Evolutionary conservation across 2,797 vertebrate genomes (phyloP).

Genomic region (Lithobates sylvaticus): DNA sequence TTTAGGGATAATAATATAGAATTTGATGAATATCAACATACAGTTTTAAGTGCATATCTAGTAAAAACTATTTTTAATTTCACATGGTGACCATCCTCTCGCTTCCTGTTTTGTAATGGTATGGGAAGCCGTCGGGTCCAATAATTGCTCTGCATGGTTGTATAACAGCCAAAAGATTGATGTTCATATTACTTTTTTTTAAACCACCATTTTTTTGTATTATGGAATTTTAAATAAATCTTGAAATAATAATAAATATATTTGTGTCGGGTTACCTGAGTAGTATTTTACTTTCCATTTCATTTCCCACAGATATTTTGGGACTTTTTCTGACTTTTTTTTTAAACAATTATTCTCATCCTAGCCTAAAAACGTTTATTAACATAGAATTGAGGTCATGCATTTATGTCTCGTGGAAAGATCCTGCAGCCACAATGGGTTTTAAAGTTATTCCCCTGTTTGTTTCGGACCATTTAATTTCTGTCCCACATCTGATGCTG

Average conservation of each 20-base stretch:
- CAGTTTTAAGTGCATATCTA: too few species aligned
- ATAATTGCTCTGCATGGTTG: too few species aligned
- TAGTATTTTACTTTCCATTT: background rate
- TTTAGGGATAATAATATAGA: too few species aligned
- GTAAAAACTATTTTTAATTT: too few species aligned
- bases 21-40: too few species aligned
- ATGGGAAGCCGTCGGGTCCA: too few species aligned
- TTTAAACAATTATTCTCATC: constrained; percentile 9
- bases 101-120: too few species aligned
- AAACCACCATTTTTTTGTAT: background rate
- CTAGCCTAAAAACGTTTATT: constrained; percentile 19
- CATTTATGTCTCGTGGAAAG: constrained; percentile 40
- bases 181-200: background rate
- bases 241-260: constrained; percentile 16
- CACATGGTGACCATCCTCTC: too few species aligned
- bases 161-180: background rate
- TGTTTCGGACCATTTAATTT: constrained; percentile 40
- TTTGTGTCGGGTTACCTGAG: background rate
- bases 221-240: constrained; percentile 13
- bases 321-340: background rate
- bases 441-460: constrained; percentile 41
- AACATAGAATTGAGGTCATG: constrained; percentile 26
- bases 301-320: background rate
- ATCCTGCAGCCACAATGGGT: constrained; percentile 40
- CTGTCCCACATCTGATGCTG: constrained; percentile 46